Base-by-base conservation (phyloP, 2,113 vertebrate genomes). In the Menura novaehollandiae region DNA sequence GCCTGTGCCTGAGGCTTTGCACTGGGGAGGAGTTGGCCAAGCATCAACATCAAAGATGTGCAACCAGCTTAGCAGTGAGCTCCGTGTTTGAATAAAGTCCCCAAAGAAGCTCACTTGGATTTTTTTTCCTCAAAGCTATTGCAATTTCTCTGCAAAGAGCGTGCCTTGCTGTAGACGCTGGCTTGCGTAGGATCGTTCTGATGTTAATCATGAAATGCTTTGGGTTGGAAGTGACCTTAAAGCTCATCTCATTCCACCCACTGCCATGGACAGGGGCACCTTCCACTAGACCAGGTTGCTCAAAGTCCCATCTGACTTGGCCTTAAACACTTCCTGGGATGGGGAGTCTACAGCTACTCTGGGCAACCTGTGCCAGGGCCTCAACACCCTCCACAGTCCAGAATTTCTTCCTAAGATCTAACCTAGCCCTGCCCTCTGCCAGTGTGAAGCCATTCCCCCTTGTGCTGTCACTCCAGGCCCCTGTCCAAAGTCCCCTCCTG, bases 281-380 rank as follows among this genome's bases (percentile, higher is more conserved):
- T 89, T 43, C 59, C 18, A 44, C 59, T 33, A 20, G 6, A 19
- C 33, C 8, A 51, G 19, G 22, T 22, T 64, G 32, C 32, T 44
- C 58, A 43, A 37, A 63, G 6, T 15, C 43, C 1, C 13, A 18
- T 4, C 0, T 0, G 49, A 39, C 18, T 4, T 66, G 51, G 22
- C 44, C 44, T 51, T 67, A 52, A 5, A 17, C 37, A 39, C 22
- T 74, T 46, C 22, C 44, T 37, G 33, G 27, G 27, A 6, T 58
- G 32, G 32, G 18, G 11, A 4, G 1, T 2, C 32, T 51, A 51
- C 11, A 58, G 17, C 43, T 16, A 2, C 26, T 49, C 58, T 35
- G 26, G 26, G 13, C 33, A 49, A 0, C 30, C 43, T 43, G 32
- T 49, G 51, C 21, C 43, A 51, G 35, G 17, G 8, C 59, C 58